A percentile compares a stretch with the other conserved stretches of the same genome.
Conservation (phyloP, 2,888 invertebrate genomes). For the Mantis religiosa region DNA sequence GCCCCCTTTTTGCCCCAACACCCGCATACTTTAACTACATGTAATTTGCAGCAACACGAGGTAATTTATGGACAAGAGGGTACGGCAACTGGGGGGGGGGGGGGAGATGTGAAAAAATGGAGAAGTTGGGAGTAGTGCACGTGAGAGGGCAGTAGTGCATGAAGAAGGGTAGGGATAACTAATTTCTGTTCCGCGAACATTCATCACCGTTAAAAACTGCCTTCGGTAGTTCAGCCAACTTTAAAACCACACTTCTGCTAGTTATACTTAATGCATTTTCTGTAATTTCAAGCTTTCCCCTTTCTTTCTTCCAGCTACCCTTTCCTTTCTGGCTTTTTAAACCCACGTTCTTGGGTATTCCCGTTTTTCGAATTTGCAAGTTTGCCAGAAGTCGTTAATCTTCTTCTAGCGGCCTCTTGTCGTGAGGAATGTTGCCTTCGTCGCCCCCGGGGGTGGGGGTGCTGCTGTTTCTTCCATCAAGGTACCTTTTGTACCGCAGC, state of each 20-base stretch:
- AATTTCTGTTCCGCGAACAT: neutral
- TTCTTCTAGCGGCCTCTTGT: neutral
- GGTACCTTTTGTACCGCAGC: neutral
- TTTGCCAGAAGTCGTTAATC: slow-evolving; percentile 7
- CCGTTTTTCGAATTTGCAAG: neutral
- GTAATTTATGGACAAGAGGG: slow-evolving; percentile 12
- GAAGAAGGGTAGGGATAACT: neutral
- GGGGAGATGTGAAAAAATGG: neutral
- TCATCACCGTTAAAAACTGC: slow-evolving; percentile 5
- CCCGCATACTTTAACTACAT: neutral
- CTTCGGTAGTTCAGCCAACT: neutral
- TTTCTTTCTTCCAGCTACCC: neutral
- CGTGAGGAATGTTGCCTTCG: neutral
- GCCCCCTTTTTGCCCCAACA: neutral
- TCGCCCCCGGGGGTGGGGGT: neutral
- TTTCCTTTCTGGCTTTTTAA: neutral
- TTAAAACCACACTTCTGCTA: slow-evolving; percentile 5
- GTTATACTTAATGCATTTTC: slow-evolving; percentile 1
- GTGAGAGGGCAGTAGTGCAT: neutral
- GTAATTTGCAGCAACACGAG: slow-evolving; percentile 9
- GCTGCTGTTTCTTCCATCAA: neutral
- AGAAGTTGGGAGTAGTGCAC: neutral
- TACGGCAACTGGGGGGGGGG: neutral
- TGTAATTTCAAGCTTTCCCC: neutral
- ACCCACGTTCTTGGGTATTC: neutral